Evolutionary conservation across 2,888 invertebrate genomes (phyloP).

Genomic region (Baccha elongata): DNA sequence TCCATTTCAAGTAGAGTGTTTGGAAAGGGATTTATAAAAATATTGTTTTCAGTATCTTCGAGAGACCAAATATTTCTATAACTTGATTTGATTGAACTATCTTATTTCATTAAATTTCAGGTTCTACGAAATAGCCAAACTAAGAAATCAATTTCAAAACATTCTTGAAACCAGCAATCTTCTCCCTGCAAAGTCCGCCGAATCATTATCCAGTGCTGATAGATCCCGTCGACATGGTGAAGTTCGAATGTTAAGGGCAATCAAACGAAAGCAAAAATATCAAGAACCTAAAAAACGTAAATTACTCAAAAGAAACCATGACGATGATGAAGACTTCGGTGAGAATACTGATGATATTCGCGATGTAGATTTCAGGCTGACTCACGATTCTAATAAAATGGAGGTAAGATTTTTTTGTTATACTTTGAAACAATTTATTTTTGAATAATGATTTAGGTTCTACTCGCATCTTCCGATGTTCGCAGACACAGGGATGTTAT

Average conservation of each 20-base stretch:
- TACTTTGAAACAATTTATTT: background rate
- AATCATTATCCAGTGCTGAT: slow-evolving; percentile 87
- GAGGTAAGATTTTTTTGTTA: slow-evolving; percentile 84
- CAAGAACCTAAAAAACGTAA: slow-evolving; percentile 88
- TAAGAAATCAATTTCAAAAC: slow-evolving; percentile 93
- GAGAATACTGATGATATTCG: slow-evolving; percentile 88
- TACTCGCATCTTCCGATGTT: slow-evolving; percentile 86
- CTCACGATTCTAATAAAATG: slow-evolving; percentile 89
- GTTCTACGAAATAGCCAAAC: slow-evolving; percentile 97
- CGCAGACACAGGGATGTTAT: slow-evolving; percentile 87
- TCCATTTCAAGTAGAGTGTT: too few relatives aligned
- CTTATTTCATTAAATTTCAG: slow-evolving; percentile 61
- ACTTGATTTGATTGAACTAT: background rate
- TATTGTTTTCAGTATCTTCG: too few relatives aligned
- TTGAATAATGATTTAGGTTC: slow-evolving; percentile 81
- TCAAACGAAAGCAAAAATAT: slow-evolving; percentile 89
- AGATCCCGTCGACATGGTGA: slow-evolving; percentile 94
- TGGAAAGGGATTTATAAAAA: too few relatives aligned
- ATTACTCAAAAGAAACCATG: slow-evolving; percentile 81
- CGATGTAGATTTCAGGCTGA: slow-evolving; percentile 93
- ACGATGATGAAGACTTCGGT: slow-evolving; percentile 83
- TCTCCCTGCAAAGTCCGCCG: slow-evolving; percentile 83
- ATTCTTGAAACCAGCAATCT: slow-evolving; percentile 89
- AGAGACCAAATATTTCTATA: background rate
- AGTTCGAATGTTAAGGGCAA: slow-evolving; percentile 90